phyloP scores from a whole-genome alignment of 92 coral and sea anemone species.

The Porites rus region DNA sequence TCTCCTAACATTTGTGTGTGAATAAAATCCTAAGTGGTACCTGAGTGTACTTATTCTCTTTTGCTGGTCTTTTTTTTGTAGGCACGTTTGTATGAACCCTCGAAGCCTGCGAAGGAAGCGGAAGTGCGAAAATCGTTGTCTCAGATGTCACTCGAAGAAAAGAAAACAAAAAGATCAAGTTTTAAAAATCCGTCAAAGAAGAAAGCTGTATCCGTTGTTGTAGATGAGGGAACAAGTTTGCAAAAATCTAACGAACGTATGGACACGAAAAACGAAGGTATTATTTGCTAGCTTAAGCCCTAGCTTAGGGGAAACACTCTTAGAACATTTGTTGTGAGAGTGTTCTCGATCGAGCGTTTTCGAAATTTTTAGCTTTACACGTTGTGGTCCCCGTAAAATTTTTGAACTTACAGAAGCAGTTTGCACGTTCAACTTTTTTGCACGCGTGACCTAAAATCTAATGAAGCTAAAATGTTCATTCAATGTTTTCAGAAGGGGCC shows the following conservation, averaged over 20 bases:
- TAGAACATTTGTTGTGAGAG: no score
- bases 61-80: conserved; percentile 8
- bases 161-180: conserved; percentile 12
- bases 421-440: no score
- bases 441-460: no score
- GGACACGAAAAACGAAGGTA: conserved; percentile 10
- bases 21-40: neutral
- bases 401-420: no score
- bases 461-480: no score
- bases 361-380: no score
- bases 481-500: no score
- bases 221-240: conserved; percentile 12
- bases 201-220: conserved; percentile 3
- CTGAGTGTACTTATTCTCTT: neutral
- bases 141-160: conserved; percentile 56
- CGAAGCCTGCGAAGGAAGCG: conserved; percentile 44
- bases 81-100: conserved; percentile 65
- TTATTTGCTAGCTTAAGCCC: no score
- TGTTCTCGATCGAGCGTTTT: no score
- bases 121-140: conserved; percentile 49
- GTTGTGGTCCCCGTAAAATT: no score
- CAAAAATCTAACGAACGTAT: neutral
- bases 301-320: no score
- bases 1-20: neutral
- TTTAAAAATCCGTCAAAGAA: conserved; percentile 14